Base-by-base conservation (phyloP, 2,888 invertebrate species). In the Ophion ventricosus region DNA sequence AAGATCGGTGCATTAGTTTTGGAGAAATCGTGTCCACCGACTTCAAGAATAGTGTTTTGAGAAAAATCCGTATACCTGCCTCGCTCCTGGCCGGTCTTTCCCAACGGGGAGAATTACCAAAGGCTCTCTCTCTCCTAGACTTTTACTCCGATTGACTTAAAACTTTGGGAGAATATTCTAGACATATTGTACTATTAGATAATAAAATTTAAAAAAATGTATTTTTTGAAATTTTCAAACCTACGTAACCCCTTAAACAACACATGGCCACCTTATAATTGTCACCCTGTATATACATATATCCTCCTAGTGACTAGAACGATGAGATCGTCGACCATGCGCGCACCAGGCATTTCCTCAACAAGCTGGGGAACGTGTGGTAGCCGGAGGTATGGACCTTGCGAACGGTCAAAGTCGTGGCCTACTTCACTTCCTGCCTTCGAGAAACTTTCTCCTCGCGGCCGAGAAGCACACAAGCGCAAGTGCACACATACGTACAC, bases 371-470 rank as follows among this genome's bases (percentile, higher is more conserved):
- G 72, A 74, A 80, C 74, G 78, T 73, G 82, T 66, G 83, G 80
- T 73, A 86, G 85, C 82, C 70, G 88, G 88, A 87, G 64, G 91
- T 91, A 90, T 92, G 92, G 93, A 92, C 93, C 93, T 93, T 93
- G 93, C 89, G 91, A 91, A 91, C 93, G 92, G 93, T 92, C 93
- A 93, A 93, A 93, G 93, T 93, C 93, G 92, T 93, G 92, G 90
- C 92, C 93, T 92, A 93, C 93, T 93, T 93, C 90, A 91, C 90
- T 91, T 91, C 90, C 92, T 92, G 91, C 90, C 91, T 89, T 88
- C 87, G 83, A 79, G 89, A 87, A 92, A 93, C 93, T 93, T 93
- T 93, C 93, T 92, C 93, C 92, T 91, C 91, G 88, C 86, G 87
- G 77, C 72, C 87, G 87, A 67, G 80, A 73, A 61, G 74, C 69